These are phyloP conservation scores for Melanotaenia pygmaea DNA, from an alignment of 2,797 vertebrate genomes.

Conservation along the genomic window DNA sequence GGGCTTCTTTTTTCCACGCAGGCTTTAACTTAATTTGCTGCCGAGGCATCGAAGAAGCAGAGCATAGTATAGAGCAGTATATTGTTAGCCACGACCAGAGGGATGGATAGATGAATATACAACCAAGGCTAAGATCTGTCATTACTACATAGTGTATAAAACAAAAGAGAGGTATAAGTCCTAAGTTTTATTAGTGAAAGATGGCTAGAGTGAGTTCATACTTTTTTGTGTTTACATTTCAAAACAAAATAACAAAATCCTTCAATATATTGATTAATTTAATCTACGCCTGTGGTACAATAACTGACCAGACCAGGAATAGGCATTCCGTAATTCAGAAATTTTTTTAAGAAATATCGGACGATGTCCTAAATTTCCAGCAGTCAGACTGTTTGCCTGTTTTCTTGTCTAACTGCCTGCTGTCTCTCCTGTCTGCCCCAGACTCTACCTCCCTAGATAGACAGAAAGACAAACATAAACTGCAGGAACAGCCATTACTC, in stretches of 20 bases:
- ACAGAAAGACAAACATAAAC: constrained; percentile 29
- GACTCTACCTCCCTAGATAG: constrained; percentile 12
- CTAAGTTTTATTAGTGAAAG: constrained; percentile 30
- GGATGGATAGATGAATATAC: constrained; percentile 63
- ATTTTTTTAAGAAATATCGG: constrained; percentile 19
- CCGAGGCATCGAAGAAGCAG: constrained; percentile 80
- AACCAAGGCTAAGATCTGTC: constrained; percentile 57
- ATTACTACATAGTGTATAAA: constrained; percentile 53
- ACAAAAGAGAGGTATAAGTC: constrained; percentile 46
- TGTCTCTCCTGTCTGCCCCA: background rate
- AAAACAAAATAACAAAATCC: constrained; percentile 17
- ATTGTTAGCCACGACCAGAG: constrained; percentile 69
- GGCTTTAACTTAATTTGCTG: constrained; percentile 87
- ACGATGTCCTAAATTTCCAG: constrained; percentile 14
- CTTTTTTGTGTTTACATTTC: constrained; percentile 33
- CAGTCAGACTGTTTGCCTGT: constrained; percentile 20
- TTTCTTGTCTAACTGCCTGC: constrained; percentile 27
- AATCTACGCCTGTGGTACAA: background rate
- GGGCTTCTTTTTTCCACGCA: constrained; percentile 84
- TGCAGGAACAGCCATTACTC: constrained; percentile 15
- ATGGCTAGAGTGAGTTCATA: constrained; percentile 31
- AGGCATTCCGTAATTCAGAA: background rate
- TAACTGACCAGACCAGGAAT: background rate
- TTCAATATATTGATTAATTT: background rate
- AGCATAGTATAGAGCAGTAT: constrained; percentile 82